Base-by-base conservation (phyloP, 2,113 vertebrate species). In the Cettia cetti region DNA sequence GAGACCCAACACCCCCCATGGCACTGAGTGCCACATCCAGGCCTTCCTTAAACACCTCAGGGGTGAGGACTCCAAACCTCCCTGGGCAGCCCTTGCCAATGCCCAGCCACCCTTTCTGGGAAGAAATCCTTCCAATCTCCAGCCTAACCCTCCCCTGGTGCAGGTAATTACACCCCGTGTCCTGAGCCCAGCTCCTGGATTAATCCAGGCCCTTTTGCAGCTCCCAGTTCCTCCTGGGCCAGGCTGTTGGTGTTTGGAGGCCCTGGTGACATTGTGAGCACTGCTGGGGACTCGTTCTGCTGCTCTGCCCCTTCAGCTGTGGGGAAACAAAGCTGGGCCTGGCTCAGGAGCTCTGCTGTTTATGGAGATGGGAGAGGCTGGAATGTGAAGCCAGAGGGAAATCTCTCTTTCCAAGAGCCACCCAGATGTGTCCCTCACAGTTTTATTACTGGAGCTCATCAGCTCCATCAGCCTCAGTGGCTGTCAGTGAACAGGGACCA, bases 401-500 rank as follows among this genome's bases (percentile, higher is more conserved):
- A 70, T 24, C 5, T 4, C 63, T 64, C 86, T 22, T 70, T 35
- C 82, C 57, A 40, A 11, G 44, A 65, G 24, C 1, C 5, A 42
- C 6, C 30, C 42, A 39, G 63, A 30, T 18, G 40, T 40, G 35
- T 70, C 77, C 31, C 64, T 44, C 31, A 17, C 53, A 10, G 37
- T 39, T 82, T 59, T 37, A 17, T 20, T 15, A 1, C 22, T 15
- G 39, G 27, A 28, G 16, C 39, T 52, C 26, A 9, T 35, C 50
- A 27, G 50, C 42, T 50, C 9, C n/a, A 22, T 44, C 56, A 57
- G 49, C 3, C 22, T 35, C 54, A 60, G 19, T 5, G 49, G 68
- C 72, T 60, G 40, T 1, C 27, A 6, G 13, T 1, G 21, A 24
- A 3, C 10, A 1, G 7, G 68, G 72, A 3, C 0, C 69, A 68